phyloP scores from a whole-genome alignment of 2,113 vertebrate genomes.

The Heteronetta atricapilla region DNA sequence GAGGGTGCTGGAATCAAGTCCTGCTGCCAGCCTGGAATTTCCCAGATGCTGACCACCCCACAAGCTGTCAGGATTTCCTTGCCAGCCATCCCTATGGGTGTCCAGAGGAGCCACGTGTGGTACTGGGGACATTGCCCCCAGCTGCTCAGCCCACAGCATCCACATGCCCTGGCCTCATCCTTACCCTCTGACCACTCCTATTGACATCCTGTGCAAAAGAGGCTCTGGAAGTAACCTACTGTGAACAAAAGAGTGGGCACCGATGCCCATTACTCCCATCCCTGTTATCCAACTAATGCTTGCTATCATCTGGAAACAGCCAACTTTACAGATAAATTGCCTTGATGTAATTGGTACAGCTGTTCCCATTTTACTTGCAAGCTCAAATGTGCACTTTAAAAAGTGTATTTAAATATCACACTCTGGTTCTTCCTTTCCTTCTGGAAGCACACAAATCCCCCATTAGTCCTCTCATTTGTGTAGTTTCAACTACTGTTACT shows the following conservation, averaged over 20 bases:
- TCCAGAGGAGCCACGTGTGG: background rate
- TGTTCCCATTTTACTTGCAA: conserved; percentile 19
- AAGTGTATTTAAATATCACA: conserved; percentile 28
- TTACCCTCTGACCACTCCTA: background rate
- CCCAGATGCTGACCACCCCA: no score
- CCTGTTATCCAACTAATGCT: background rate
- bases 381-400: background rate
- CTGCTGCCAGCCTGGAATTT: no score
- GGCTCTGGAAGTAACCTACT: background rate
- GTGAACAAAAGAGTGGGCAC: background rate
- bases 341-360: background rate
- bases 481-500: background rate
- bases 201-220: fast-evolving
- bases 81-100: background rate
- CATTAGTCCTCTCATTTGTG: background rate
- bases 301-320: background rate
- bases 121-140: no score
- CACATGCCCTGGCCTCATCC: background rate
- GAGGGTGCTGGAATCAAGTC: background rate
- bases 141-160: fast-evolving
- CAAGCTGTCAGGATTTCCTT: background rate
- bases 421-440: background rate
- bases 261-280: background rate
- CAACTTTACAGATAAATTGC: background rate
- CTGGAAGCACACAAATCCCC: background rate